A percentile compares a stretch with the other conserved stretches of the same genome.
Conservation (phyloP, 2,797 vertebrate species). For the Anguilla obscura region DNA sequence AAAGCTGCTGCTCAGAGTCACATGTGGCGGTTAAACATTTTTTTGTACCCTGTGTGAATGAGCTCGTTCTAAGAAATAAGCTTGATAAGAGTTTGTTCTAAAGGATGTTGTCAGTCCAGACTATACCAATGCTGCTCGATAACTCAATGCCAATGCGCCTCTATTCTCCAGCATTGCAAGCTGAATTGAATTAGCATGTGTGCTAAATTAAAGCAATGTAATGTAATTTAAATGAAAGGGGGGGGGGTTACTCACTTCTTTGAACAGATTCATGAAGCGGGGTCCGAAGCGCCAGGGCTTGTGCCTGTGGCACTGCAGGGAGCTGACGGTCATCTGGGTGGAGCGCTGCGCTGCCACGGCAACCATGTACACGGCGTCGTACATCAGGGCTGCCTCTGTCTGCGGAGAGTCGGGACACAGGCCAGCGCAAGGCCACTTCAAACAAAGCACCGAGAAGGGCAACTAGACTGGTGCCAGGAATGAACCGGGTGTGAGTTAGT, state of each 20-base stretch:
- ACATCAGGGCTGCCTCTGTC: constrained; percentile 95
- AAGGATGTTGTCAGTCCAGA: no score
- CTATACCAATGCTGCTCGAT: no score
- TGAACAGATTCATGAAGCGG: constrained; percentile 93
- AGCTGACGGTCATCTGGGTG: constrained; percentile 93
- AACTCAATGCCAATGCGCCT: no score
- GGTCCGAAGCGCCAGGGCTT: constrained; percentile 96
- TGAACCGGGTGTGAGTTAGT: background rate
- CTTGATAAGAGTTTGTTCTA: no score
- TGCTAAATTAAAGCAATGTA: background rate
- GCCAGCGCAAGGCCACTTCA: background rate
- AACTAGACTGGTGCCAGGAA: background rate
- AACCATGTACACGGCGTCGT: constrained; percentile 92
- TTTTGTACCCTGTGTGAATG: no score
- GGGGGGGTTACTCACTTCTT: constrained; percentile 77
- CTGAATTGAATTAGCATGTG: background rate
- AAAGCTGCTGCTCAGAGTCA: no score
- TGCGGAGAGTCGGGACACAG: constrained; percentile 52
- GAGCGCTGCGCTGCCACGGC: constrained; percentile 88
- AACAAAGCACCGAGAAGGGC: background rate
- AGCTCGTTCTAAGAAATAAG: no score
- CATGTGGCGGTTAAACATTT: no score
- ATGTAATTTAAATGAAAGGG: background rate
- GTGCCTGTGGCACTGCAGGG: constrained; percentile 94
- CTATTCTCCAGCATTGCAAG: background rate